Conservation (phyloP, 2,797 vertebrate genomes). For the Oryzias sinensis region DNA sequence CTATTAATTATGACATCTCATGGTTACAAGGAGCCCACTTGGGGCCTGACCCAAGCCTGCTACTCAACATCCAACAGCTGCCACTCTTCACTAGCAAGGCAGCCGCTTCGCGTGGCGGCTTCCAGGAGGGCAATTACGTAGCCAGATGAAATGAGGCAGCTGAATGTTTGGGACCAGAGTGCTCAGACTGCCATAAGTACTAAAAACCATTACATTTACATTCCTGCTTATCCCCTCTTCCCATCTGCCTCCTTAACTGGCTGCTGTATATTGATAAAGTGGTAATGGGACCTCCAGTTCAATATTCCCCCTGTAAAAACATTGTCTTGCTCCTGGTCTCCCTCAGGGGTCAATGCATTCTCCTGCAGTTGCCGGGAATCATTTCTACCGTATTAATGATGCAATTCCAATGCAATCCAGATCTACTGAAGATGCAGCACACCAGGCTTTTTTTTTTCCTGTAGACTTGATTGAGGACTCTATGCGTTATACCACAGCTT, state of each 20-base stretch:
- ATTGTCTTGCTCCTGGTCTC: conserved; percentile 68
- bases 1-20: conserved; percentile 79
- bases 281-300: conserved; percentile 70
- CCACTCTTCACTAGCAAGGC: conserved; percentile 67
- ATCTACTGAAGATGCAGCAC: conserved; percentile 58
- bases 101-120: conserved; percentile 59
- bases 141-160: conserved; percentile 67
- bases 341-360: conserved; percentile 72
- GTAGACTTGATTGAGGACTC: conserved; percentile 52
- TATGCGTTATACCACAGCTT: conserved; percentile 44
- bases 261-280: conserved; percentile 71
- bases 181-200: conserved; percentile 66
- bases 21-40: conserved; percentile 62
- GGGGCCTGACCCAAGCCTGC: conserved; percentile 63
- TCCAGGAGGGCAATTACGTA: conserved; percentile 73
- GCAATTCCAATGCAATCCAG: conserved; percentile 71
- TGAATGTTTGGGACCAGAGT: conserved; percentile 68
- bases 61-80: conserved; percentile 74
- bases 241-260: conserved; percentile 40
- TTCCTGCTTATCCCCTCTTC: conserved; percentile 17
- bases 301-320: conserved; percentile 72
- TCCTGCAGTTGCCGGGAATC: conserved; percentile 60
- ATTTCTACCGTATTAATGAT: conserved; percentile 75
- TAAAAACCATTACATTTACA: conserved; percentile 61
- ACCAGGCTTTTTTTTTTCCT: conserved; percentile 33